These are phyloP conservation scores for Tetraneura akinire DNA, from an alignment of 1,140 invertebrate species.

Conservation along the genomic window DNA sequence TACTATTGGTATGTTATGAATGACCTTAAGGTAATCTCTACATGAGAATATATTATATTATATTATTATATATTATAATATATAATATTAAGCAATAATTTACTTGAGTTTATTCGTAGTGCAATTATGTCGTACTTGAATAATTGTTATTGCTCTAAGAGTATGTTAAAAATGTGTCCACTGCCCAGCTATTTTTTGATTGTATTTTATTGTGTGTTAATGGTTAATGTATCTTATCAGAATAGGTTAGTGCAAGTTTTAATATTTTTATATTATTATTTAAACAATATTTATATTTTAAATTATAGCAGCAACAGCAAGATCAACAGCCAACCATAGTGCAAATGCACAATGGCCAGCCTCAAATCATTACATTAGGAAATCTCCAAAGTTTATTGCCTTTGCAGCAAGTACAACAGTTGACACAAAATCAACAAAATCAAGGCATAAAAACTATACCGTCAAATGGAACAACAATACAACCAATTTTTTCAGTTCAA, in stretches of 20 bases:
- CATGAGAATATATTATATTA: too few species aligned
- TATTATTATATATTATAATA: too few species aligned
- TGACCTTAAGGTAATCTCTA: too few species aligned
- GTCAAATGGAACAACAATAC: conserved; percentile 40
- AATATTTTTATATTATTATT: neutral
- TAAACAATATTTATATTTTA: neutral
- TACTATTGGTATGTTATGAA: too few species aligned
- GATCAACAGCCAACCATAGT: conserved; percentile 31
- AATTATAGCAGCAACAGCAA: neutral
- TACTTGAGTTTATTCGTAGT: too few species aligned
- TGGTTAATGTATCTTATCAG: neutral
- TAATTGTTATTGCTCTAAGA: too few species aligned
- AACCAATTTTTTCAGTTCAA: conserved; percentile 61
- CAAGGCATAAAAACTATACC: conserved; percentile 46
- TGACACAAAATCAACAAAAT: conserved; percentile 50
- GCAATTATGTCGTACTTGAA: too few species aligned
- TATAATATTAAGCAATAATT: too few species aligned
- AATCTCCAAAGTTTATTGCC: conserved; percentile 63
- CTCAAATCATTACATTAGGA: conserved; percentile 65
- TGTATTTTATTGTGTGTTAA: too few species aligned
- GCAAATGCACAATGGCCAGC: conserved; percentile 41
- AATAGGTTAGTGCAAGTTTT: neutral
- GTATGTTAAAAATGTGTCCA: too few species aligned
- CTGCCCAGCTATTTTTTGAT: too few species aligned
- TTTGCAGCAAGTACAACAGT: conserved; percentile 53